Base-by-base conservation (phyloP, 30 jellyfish, hydroid and myxozoan genomes). In the Chironex yamaguchii region DNA sequence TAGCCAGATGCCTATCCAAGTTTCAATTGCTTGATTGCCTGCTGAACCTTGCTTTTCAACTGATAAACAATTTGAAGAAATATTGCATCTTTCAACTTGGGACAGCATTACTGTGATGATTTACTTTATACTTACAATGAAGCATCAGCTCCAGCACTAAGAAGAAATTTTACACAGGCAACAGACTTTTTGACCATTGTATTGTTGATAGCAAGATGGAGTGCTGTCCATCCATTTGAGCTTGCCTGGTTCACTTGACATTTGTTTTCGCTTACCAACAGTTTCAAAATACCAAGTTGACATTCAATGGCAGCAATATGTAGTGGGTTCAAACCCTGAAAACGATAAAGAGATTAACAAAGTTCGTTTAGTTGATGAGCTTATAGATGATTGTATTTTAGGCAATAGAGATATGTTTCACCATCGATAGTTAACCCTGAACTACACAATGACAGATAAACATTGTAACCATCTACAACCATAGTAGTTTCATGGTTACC, bases 251-350 rank as follows among this genome's bases (percentile, higher is more conserved):
- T 85, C 1, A 63, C 78, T 71, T 71, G 79, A 28, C 42, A 81
- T 27, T 62, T 36, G 71, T 34, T 76, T 71, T 36, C 73, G 53
- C 65, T 81, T 0, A 85, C 32, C 49, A 85, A 62, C 14, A 85
- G 25, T 62, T 58, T 73, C 30, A 85, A 78, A 53, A 85, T 68
- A 22, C 73, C 81, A 4, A 85, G 84, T 76, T 73, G 95, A 51
- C 95, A 85, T 25, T 85, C 95, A 24, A 85, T 68, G 34, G 95
- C 84, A 23, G 95, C 95, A 73, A 85, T 85, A 62, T 85, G 95
- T 26, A 85, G 49, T 3, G 95, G 88, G 23, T 82, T 63, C 11
- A 85, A 67, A 17, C 95, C 95, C 95, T 85, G 31, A 31, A 51
- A 66, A 64, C 21, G 30, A 0, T 9, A 66, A 63, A 29, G 2